These are phyloP conservation scores for Synanthedon andrenaeformis DNA, from an alignment of 2,888 invertebrate species.

Conservation along the genomic window DNA sequence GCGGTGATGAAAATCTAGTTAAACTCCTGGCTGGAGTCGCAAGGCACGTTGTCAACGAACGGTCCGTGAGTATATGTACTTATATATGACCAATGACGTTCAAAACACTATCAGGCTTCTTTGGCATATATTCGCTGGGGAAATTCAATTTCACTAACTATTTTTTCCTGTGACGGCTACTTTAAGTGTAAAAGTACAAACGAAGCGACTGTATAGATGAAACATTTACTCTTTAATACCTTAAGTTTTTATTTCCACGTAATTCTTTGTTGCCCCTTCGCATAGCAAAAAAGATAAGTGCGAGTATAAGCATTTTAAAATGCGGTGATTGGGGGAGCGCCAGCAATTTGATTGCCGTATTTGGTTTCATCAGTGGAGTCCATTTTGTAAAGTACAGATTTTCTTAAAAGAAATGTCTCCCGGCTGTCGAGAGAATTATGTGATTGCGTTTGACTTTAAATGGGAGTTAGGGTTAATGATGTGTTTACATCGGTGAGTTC, in stretches of 20 bases:
- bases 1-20: constrained; percentile 90
- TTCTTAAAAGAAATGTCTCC: background rate
- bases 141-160: no score
- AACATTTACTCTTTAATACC: no score
- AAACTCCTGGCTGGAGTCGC: constrained; percentile 90
- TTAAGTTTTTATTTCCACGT: no score
- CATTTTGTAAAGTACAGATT: background rate
- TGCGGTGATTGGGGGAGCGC: background rate
- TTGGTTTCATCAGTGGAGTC: background rate
- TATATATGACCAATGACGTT: background rate
- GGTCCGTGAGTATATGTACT: constrained; percentile 75
- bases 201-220: no score
- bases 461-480: constrained; percentile 17
- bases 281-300: no score
- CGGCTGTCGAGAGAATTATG: constrained; percentile 4
- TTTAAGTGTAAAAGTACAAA: no score
- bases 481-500: constrained; percentile 27
- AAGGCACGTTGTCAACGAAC: constrained; percentile 85
- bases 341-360: constrained; percentile 5
- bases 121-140: no score
- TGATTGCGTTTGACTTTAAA: constrained; percentile 13
- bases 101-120: no score
- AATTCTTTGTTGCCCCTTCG: no score
- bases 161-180: no score
- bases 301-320: background rate